phyloP scores from a whole-genome alignment of 2,797 vertebrate genomes.

The Gallinago stenura region DNA sequence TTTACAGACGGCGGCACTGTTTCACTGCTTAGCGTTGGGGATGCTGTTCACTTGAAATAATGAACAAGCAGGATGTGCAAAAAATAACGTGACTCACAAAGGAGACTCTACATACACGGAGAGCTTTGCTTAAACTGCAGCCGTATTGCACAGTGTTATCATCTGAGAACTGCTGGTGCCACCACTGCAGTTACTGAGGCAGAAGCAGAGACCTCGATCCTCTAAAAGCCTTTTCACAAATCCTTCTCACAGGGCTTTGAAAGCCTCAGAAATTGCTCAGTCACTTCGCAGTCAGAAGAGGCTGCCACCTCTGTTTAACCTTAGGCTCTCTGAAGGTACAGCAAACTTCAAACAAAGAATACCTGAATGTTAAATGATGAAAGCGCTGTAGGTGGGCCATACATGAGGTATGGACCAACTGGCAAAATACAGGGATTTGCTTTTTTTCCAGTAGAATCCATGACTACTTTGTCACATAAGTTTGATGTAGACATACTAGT shows the following conservation, averaged over 20 bases:
- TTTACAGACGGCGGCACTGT: neutral
- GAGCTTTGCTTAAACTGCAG: neutral
- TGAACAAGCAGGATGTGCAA: neutral
- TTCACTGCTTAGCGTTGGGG: neutral
- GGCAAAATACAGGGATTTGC: neutral
- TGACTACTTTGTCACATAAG: neutral
- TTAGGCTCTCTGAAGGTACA: neutral
- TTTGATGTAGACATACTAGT: neutral
- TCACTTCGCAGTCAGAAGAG: neutral
- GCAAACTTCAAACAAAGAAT: neutral
- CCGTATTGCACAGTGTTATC: neutral
- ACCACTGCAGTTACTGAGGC: neutral
- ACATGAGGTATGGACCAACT: rapidly evolving
- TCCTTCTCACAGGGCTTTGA: neutral
- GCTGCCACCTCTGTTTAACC: neutral
- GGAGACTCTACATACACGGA: neutral
- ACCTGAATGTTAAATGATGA: neutral
- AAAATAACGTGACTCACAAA: neutral
- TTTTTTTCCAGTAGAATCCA: neutral
- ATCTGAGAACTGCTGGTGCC: neutral
- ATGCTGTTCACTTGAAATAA: neutral
- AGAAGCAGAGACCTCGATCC: neutral
- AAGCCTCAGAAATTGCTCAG: neutral
- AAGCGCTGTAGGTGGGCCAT: neutral
- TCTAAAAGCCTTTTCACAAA: conserved; percentile 10